These are phyloP conservation scores for Stegostoma tigrinum DNA, from an alignment of 2,113 vertebrate species.

Conservation along the genomic window DNA sequence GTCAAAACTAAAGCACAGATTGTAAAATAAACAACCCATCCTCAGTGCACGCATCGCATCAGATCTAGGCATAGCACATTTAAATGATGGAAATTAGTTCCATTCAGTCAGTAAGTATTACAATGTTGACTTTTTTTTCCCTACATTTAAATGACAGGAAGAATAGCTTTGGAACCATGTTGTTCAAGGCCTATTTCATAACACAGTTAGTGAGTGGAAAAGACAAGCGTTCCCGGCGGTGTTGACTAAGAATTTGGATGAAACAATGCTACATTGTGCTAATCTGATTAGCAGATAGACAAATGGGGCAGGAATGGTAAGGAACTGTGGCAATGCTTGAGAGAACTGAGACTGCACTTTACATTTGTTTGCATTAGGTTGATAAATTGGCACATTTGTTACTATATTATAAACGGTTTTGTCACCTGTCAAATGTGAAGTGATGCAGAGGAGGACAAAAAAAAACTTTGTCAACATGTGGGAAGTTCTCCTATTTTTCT, in stretches of 20 bases:
- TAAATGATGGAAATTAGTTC: constrained; percentile 14
- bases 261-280: constrained; percentile 62
- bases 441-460: constrained; percentile 54
- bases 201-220: constrained; percentile 25
- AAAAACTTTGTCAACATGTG: constrained; percentile 48
- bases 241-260: constrained; percentile 37
- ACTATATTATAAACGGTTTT: constrained; percentile 54
- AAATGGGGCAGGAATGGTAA: constrained; percentile 45
- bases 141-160: background rate
- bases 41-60: background rate
- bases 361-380: constrained; percentile 63
- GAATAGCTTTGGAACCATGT: constrained; percentile 20
- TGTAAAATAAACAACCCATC: constrained; percentile 21
- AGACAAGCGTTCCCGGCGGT: constrained; percentile 26
- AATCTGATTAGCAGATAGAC: constrained; percentile 48
- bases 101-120: constrained; percentile 16
- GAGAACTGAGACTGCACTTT: constrained; percentile 46
- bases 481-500: constrained; percentile 44
- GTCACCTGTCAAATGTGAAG: constrained; percentile 63
- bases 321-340: constrained; percentile 50
- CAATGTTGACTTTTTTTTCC: background rate
- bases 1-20: constrained; percentile 23
- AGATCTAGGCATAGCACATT: background rate
- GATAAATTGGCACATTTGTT: constrained; percentile 72
- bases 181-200: background rate